Evolutionary conservation across 2,797 vertebrate species (phyloP).

Genomic region (Protonibea diacanthus): DNA sequence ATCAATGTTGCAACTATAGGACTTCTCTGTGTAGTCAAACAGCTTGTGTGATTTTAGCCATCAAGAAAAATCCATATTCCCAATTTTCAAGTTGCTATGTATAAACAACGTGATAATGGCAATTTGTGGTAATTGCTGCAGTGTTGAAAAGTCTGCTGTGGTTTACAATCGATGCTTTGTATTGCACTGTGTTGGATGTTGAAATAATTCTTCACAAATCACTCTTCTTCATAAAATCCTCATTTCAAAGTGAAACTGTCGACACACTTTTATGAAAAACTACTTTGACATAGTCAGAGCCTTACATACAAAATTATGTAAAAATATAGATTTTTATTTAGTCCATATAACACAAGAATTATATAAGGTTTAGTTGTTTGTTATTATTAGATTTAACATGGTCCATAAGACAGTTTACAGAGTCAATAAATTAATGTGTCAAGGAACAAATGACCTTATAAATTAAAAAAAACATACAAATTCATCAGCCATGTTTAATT

Average conservation of each 20-base stretch:
- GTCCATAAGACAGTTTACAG: not conserved
- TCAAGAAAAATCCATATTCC: constrained; percentile 70
- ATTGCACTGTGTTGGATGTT: constrained; percentile 24
- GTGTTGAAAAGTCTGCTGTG: constrained; percentile 47
- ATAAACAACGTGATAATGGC: constrained; percentile 66
- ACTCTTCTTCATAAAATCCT: constrained; percentile 23
- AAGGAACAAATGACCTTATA: not conserved
- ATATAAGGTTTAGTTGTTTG: not conserved
- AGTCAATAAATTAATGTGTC: not conserved
- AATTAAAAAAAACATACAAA: not conserved
- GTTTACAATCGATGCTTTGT: constrained; percentile 57
- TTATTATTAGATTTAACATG: not conserved
- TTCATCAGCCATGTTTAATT: not conserved
- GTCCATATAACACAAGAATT: not conserved
- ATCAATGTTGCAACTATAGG: constrained; percentile 62
- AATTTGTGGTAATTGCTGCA: constrained; percentile 67
- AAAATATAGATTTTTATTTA: not conserved
- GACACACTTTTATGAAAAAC: constrained; percentile 7
- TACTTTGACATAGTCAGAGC: not conserved
- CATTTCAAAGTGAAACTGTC: constrained; percentile 27
- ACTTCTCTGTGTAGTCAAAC: constrained; percentile 59
- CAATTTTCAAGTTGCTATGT: constrained; percentile 64
- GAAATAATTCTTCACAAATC: constrained; percentile 41
- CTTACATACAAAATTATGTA: not conserved
- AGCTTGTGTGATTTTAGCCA: constrained; percentile 46